Evolutionary conservation across 2,797 vertebrate genomes (phyloP), one percentile per base, ranked within the genome.

Genomic region (Schizopygopsis pylzovi): DNA sequence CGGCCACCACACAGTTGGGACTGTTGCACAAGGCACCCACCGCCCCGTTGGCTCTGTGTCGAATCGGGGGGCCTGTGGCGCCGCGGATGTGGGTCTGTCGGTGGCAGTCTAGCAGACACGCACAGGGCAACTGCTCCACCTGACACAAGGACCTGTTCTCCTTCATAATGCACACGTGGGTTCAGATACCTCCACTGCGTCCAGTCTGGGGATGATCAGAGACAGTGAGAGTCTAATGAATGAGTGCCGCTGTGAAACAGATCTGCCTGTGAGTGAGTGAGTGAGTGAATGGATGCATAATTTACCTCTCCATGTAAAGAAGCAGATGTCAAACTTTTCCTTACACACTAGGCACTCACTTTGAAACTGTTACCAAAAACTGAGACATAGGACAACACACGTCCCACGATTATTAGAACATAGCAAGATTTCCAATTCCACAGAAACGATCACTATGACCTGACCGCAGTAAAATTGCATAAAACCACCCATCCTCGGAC

Each of bases 111-210:
- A 91, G 91, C 92, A 90, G 92, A 88, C 93, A 94, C 47, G 93
- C 91, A 52, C 37, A 83, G 81, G 88, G 73, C 39, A 86, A 13
- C 70, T 45, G 81, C 76, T 86, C 85, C 54, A 71, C 90, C 90
- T 78, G 73, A 87, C 85, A 89, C 68, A 86, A 89, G 6, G 89
- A 89, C 59, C 91, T 85, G 22, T 79, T 91, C 72, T 93, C 89
- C 90, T 93, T 93, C 93, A 96, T 92, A 28, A 89, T 94, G 90
- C 83, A 89, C 11, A 43, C 47, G n/a, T 39, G 59, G 79, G 85
- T 90, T 93, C 88, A 90, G 90, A 94, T 89, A 92, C 90, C 85
- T 95, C 90, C 91, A 84, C 82, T 18, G 75, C 52, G 76, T 67
- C 41, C 82, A 85, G 75, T 82, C 82, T 83, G 70, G 80, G 80